Base-by-base conservation (phyloP, 2,888 invertebrate species). In the Ctenicera cuprea region DNA sequence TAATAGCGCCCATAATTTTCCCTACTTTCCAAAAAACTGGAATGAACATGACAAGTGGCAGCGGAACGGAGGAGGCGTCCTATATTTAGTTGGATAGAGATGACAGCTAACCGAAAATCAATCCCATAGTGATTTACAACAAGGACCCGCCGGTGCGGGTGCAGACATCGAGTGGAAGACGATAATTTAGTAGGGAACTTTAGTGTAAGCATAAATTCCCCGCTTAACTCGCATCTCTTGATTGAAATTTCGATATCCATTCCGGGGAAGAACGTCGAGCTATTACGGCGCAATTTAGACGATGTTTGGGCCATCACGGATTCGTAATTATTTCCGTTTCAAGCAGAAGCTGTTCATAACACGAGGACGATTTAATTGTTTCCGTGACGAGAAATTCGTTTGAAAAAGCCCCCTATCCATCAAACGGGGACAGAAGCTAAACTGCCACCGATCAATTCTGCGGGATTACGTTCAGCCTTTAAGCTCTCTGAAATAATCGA, bases 191-290 rank as follows among this genome's bases (percentile, higher is more conserved):
- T 37, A 26, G 43, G 45, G 52, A 26, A 38, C 65, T 68, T 52
- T 73, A 50, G 52, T 64, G 54, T 61, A 71, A 62, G 63, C 76
- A 74, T 78, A 78, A 78, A 78, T 78, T 78, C 71, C 33, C 2
- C 48, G 37, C 43, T 14, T 52, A 67, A 30, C 57, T 43, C 48
- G 62, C 54, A 43, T 38, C 73, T 52, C 63, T 67, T 68, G 72
- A 72, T 70, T 73, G 73, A 71, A 77, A 77, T 77, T 77, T 78
- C 78, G 77, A 76, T 79, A 79, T 76, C 76, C 75, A 73, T 72
- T 64, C 41, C 43, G 38, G 57, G 30, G 26, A 18, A 57, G 57
- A 70, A 45, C 74, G 76, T 48, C 59, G 61, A 59, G 57, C 69
- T 76, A 77, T 78, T 78, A 76, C 48, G 38, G 68, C 61, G 71